phyloP scores from a whole-genome alignment of 2,113 vertebrate species.

The Brienomyrus brachyistius region DNA sequence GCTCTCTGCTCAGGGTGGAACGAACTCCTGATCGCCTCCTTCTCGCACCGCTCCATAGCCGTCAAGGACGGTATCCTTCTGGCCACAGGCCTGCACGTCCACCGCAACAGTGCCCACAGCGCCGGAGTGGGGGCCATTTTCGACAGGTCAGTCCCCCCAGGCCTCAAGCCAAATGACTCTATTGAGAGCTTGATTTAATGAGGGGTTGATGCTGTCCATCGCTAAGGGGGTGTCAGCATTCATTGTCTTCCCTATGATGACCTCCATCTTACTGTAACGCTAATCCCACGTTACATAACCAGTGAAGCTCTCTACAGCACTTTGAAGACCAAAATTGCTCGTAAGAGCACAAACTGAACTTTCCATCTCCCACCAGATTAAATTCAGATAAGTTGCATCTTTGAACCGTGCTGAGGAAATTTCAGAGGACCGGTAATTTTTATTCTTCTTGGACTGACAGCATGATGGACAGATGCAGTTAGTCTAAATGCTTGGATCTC shows the following conservation, averaged over 20 bases:
- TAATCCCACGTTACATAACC: neutral
- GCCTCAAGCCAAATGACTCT: neutral
- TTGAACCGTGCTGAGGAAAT: conserved; percentile 40
- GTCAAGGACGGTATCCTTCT: conserved; percentile 95
- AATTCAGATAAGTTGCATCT: conserved; percentile 43
- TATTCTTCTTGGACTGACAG: conserved; percentile 28
- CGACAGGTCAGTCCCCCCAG: conserved; percentile 73
- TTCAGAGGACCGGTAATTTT: conserved; percentile 47
- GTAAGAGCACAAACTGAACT: neutral
- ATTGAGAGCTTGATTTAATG: neutral
- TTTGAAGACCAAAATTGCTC: neutral
- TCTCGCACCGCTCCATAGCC: conserved; percentile 92
- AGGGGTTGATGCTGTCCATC: neutral
- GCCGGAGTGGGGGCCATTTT: conserved; percentile 97
- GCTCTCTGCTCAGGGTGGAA: conserved; percentile 79
- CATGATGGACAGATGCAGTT: conserved; percentile 33
- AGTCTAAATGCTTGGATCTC: conserved; percentile 41
- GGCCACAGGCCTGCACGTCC: conserved; percentile 91
- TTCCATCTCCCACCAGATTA: conserved; percentile 3
- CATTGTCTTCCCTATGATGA: neutral
- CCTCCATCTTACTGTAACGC: neutral
- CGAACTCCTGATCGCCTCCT: conserved; percentile 94
- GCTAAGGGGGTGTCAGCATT: neutral
- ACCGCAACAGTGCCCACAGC: conserved; percentile 94
- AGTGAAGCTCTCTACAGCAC: neutral